Conservation (phyloP, 1,140 invertebrate species). For the Lucilia sericata region DNA sequence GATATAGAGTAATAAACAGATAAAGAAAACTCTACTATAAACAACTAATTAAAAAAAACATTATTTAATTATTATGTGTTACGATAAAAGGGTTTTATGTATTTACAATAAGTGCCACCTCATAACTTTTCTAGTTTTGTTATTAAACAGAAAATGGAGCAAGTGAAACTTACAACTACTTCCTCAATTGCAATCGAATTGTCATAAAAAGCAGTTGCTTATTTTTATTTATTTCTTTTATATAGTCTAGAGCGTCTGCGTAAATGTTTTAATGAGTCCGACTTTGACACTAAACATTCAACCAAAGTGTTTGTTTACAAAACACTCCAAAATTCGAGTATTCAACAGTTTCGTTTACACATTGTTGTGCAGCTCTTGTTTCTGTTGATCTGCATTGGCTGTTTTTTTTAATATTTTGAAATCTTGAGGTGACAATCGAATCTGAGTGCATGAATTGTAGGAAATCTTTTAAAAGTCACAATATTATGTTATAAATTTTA, state of each 20-base stretch:
- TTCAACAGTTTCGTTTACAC: constrained; percentile 39
- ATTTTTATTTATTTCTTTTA: neutral
- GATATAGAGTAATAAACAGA: neutral
- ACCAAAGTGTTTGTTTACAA: constrained; percentile 44
- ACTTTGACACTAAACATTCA: constrained; percentile 40
- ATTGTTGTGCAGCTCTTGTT: neutral
- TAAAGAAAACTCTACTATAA: neutral
- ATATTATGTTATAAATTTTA: no score
- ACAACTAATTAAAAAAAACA: neutral
- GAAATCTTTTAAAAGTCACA: no score
- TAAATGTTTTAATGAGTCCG: neutral
- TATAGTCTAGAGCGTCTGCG: constrained; percentile 12
- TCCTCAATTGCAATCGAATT: constrained; percentile 5
- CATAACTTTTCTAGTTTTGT: neutral
- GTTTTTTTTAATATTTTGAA: neutral
- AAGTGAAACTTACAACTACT: neutral
- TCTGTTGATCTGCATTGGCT: neutral
- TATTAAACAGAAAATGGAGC: neutral
- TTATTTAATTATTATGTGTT: constrained; percentile 4
- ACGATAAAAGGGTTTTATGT: neutral
- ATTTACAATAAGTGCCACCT: neutral
- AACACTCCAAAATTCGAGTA: constrained; percentile 33
- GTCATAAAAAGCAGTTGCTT: neutral
- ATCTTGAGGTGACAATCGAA: neutral
- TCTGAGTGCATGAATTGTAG: neutral